Base-by-base conservation (phyloP, 2,888 invertebrate species). In the Empis stercorea region DNA sequence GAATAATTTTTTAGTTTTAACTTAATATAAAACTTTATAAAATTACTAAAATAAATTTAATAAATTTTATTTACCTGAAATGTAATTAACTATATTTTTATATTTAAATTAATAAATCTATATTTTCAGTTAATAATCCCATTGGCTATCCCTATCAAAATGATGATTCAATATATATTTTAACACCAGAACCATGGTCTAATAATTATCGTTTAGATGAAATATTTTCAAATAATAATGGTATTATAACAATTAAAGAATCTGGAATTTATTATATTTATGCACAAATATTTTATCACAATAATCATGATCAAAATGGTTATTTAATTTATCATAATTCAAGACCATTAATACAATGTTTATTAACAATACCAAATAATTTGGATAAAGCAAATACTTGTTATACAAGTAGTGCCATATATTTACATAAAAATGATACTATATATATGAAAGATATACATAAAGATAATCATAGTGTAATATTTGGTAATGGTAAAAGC, bases 251-350 rank as follows among this genome's bases (percentile, higher is more conserved):
- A 11, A 76, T 87, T 1, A 77, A 76, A 54, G 80, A 82, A 54
- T 66, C 79, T 1, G 87, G 87, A 27, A 71, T 87, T 15, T 87
- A 87, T 64, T 75, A 84, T 47, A 75, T 85, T 42, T 87, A 87
- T 60, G 84, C 83, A 0, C 73, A 87, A 79, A 82, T 88, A 51
- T 85, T 81, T 66, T 87, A 87, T 62, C 71, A 84, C 50, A 87
- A 87, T 59, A 76, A 77, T 44, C 84, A 84, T 61, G 84, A 87
- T 60, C 73, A 78, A 37, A 85, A 84, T 55, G 84, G 86, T 1
- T 88, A 80, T 71, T 76, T 79, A 47, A 73, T 88, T 14, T 77
- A 80, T 60, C 76, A 77, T 40, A 80, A 78, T 16, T 70, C 72
- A 49, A 74, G 76, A 32, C 74, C 79, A 0, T 73, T 82, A 17